A percentile compares a stretch with the other conserved stretches of the same genome.
Conservation (phyloP, 2,888 invertebrate species). For the Erebia ligea region DNA sequence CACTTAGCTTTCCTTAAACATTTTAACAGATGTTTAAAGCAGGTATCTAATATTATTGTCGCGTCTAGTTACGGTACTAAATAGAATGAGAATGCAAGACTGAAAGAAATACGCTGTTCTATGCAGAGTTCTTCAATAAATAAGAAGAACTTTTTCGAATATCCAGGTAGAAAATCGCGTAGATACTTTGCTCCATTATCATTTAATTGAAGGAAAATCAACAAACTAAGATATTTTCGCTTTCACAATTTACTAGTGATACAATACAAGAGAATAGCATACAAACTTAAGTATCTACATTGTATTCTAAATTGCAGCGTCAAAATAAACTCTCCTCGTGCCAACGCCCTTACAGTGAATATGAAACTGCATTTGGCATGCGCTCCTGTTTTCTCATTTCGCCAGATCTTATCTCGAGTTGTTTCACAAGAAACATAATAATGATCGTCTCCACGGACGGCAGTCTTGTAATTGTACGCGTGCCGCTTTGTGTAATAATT, state of each 20-base stretch:
- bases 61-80: no score
- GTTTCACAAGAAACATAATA: slow-evolving; percentile 42
- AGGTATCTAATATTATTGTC: no score
- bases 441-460: slow-evolving; percentile 39
- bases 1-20: no score
- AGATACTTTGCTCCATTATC: no score
- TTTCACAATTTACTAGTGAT: background rate
- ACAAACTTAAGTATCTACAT: background rate
- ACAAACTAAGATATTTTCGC: no score
- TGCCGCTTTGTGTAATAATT: slow-evolving; percentile 4
- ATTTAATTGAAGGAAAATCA: no score
- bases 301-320: slow-evolving; percentile 2
- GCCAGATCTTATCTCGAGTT: slow-evolving; percentile 43
- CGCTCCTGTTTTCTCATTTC: slow-evolving; percentile 44
- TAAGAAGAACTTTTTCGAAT: no score
- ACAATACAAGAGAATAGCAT: slow-evolving; percentile 1
- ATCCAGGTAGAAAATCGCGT: no score
- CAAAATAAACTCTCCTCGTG: slow-evolving; percentile 15
- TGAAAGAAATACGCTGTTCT: no score
- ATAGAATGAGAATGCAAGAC: no score
- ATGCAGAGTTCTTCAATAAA: no score
- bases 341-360: slow-evolving; percentile 35
- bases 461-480: slow-evolving; percentile 19
- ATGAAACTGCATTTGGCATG: slow-evolving; percentile 45
- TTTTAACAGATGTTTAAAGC: no score